Evolutionary conservation across 2,888 invertebrate species (phyloP).

Genomic region (Drosophila lutescens): DNA sequence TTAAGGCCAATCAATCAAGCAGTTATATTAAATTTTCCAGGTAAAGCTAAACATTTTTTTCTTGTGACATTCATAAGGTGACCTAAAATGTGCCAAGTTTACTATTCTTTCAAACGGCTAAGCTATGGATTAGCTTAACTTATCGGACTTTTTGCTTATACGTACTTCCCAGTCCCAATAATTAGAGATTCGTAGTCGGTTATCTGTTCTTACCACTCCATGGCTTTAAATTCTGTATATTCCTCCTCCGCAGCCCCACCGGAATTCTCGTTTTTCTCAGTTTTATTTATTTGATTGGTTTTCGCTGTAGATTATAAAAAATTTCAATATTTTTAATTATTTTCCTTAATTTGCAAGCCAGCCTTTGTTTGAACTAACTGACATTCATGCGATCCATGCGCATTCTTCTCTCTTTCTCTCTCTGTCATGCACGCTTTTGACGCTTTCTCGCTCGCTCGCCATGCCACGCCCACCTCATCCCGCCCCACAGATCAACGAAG

Average conservation of each 20-base stretch:
- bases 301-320: slow-evolving; percentile 25
- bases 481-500: slow-evolving; percentile 86
- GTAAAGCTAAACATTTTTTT: no score
- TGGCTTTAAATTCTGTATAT: not conserved
- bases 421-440: slow-evolving; percentile 61
- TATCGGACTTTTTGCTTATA: not conserved
- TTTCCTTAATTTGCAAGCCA: slow-evolving; percentile 52
- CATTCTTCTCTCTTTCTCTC: slow-evolving; percentile 59
- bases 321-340: slow-evolving; percentile 32
- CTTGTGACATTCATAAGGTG: not conserved
- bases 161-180: not conserved
- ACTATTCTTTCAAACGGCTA: not conserved
- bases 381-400: slow-evolving; percentile 62
- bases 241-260: not conserved
- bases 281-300: slow-evolving; percentile 24
- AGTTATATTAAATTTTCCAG: no score
- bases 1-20: no score
- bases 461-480: slow-evolving; percentile 28
- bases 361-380: slow-evolving; percentile 55
- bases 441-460: slow-evolving; percentile 51
- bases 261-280: no score
- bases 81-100: not conserved
- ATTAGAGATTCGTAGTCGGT: not conserved
- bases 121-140: slow-evolving; percentile 4
- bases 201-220: not conserved